Evolutionary conservation across 2,888 invertebrate genomes (phyloP), one percentile per base, ranked within the genome.

Genomic region (Herminia tarsipennalis): DNA sequence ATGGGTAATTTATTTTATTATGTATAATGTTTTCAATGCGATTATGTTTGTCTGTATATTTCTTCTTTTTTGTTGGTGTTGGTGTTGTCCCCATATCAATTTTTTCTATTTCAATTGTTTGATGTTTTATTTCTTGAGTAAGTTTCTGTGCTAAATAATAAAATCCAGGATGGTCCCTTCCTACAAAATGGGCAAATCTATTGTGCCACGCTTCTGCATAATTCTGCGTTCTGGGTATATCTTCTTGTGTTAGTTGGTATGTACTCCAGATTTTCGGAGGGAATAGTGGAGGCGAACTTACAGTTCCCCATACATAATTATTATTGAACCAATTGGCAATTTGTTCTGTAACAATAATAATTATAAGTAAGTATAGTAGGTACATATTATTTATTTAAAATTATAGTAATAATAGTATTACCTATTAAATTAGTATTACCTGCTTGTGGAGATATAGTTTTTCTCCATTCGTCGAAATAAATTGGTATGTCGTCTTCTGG

Each of bases 221-320:
- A 34, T 34, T 41, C 20, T 41, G 34, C 13, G 41, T 41, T 9
- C 34, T 33, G 18, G 41, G 41, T 41, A 41, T 41, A 41, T 41
- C 4, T 33, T 41, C 8, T 14, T 34, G 2, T 18, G 18, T 18
- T 18, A 18, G 18, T 18, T 18, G 18, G 18, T 18, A 18, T 18
- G 18, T 18, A 18, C 18, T 18, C 18, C 18, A 18, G 18, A 18
- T 18, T 18, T 18, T 18, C 3, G 18, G 18, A 18, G 18, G 18
- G 18, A 18, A 18, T 18, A 4, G 18, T 18, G 18, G 18, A 18
- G 18, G 18, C 5, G 18, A 18, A 18, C 18, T 18, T 18, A 5
- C 18, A 18, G 18, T 18, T 18, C 18, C 18, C 18, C 18, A 18
- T 18, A 18, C 18, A 18, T 18, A 18, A 18, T 18, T 18, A 3